phyloP scores from a whole-genome alignment of 2,797 vertebrate species.

The Carcharodon carcharias region DNA sequence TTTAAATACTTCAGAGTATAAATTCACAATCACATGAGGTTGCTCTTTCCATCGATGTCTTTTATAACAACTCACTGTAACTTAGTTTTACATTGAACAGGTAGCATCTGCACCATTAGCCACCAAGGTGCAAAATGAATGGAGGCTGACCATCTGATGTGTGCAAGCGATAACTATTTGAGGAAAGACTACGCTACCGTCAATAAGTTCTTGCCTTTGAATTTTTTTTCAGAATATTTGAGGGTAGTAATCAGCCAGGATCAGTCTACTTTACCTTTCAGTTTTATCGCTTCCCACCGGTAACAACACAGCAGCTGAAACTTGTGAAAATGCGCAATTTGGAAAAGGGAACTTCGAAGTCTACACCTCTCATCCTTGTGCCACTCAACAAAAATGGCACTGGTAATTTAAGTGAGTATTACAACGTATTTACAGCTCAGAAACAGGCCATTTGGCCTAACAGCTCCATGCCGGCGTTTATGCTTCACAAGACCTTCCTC shows the following conservation, averaged over 20 bases:
- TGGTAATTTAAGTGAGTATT: conserved; percentile 59
- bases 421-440: too few species aligned
- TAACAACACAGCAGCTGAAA: conserved; percentile 69
- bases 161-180: not conserved
- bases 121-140: not conserved
- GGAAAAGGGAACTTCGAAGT: not conserved
- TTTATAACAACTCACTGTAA: not conserved
- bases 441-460: not conserved
- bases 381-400: conserved; percentile 60
- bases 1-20: not conserved
- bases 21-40: not conserved
- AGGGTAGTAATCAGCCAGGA: conserved; percentile 57
- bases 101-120: not conserved
- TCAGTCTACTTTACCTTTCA: conserved; percentile 87
- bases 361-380: conserved; percentile 60
- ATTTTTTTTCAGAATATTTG: conserved; percentile 55
- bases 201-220: not conserved
- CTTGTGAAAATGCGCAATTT: conserved; percentile 53
- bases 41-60: not conserved
- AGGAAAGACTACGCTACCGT: not conserved
- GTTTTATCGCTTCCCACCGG: conserved; percentile 82
- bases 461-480: not conserved
- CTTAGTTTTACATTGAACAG: not conserved
- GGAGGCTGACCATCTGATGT: not conserved
- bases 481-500: not conserved